These are phyloP conservation scores for Ceratina australensis DNA, from an alignment of 1,140 invertebrate genomes.

Conservation along the genomic window DNA sequence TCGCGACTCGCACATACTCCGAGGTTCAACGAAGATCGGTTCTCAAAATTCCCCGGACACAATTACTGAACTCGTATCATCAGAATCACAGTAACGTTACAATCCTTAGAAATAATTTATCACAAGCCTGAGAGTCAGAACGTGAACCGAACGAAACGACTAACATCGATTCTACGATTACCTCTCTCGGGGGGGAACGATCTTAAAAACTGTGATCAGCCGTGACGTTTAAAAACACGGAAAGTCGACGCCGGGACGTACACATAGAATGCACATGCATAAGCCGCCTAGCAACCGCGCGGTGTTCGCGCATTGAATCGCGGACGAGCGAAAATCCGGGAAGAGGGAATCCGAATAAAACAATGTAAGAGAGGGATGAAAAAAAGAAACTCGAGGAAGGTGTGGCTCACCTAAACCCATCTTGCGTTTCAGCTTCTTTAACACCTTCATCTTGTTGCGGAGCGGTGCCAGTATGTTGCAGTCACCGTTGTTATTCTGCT, in stretches of 20 bases:
- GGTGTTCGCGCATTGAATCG: neutral
- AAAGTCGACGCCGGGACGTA: too few relatives aligned
- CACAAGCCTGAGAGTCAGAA: too few relatives aligned
- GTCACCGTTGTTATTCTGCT: conserved; percentile 66
- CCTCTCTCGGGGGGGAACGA: too few relatives aligned
- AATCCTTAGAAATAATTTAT: too few relatives aligned
- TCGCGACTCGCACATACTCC: neutral
- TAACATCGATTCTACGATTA: too few relatives aligned
- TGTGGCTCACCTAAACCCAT: conserved; percentile 80
- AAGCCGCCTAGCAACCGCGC: conserved; percentile 19
- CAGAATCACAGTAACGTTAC: neutral
- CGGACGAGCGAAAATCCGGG: neutral
- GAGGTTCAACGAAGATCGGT: neutral
- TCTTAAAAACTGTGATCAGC: neutral
- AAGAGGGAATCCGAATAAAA: neutral
- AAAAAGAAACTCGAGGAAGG: conserved; percentile 23
- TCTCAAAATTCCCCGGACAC: neutral
- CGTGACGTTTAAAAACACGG: neutral
- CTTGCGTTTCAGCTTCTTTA: conserved; percentile 81
- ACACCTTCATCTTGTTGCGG: conserved; percentile 81
- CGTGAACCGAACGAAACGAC: too few relatives aligned
- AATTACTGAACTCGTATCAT: neutral
- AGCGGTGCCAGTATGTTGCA: conserved; percentile 78
- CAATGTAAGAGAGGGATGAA: conserved; percentile 16
- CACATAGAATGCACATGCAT: neutral